These are phyloP conservation scores for Drosophila quasianomalipes DNA, from an alignment of 2,888 invertebrate species.

Conservation along the genomic window DNA sequence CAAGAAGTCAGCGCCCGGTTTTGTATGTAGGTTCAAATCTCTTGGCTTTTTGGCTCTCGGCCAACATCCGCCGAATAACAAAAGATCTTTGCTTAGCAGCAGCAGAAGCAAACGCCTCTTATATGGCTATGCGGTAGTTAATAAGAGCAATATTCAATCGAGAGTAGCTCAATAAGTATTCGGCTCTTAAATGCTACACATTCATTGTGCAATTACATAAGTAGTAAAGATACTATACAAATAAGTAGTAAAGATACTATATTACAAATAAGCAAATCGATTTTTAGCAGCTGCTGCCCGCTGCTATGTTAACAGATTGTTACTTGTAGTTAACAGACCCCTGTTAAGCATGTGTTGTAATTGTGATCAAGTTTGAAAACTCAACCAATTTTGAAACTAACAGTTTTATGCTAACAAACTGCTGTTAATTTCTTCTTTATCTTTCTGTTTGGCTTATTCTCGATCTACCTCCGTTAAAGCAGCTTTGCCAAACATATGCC, in stretches of 20 bases:
- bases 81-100: constrained; percentile 62
- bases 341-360: not conserved
- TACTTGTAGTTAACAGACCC: not conserved
- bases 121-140: constrained; percentile 67
- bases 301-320: not conserved
- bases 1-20: constrained; percentile 62
- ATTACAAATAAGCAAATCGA: not conserved
- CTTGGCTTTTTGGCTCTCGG: constrained; percentile 41
- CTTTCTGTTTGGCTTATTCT: constrained; percentile 1
- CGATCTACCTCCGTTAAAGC: constrained; percentile 11
- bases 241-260: not conserved
- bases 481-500: constrained; percentile 12
- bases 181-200: not conserved
- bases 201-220: not conserved
- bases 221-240: not conserved
- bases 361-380: not conserved
- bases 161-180: constrained; percentile 38
- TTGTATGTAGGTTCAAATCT: constrained; percentile 57
- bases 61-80: constrained; percentile 38
- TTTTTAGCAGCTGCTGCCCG: not conserved
- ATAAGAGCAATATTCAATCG: constrained; percentile 37
- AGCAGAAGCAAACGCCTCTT: constrained; percentile 38
- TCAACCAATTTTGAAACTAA: not conserved
- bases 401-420: not conserved
- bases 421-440: not conserved